These are phyloP conservation scores for Cairina moschata DNA, from an alignment of 2,113 vertebrate species.

Conservation along the genomic window DNA sequence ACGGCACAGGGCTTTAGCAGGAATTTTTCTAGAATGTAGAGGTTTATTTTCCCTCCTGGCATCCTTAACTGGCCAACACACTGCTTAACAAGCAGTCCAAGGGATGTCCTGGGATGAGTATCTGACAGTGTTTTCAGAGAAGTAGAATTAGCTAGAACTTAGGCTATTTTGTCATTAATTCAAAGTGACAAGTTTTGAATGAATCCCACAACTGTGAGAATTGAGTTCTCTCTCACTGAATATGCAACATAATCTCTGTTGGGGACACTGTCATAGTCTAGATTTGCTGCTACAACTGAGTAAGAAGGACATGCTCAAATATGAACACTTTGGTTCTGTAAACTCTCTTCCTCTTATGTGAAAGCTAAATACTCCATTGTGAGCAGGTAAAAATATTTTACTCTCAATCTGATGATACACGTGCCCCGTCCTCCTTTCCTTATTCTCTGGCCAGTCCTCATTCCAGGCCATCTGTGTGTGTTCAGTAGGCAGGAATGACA, in stretches of 20 bases:
- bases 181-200: neutral
- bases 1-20: neutral
- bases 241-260: neutral
- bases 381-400: neutral
- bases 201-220: neutral
- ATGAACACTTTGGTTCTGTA: neutral
- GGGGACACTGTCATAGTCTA: neutral
- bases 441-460: neutral
- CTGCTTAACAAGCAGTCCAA: neutral
- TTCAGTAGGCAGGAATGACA: neutral
- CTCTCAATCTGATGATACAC: neutral
- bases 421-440: neutral
- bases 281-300: neutral
- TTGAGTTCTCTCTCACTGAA: neutral
- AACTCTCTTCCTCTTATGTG: neutral
- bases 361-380: neutral
- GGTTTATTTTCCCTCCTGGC: neutral
- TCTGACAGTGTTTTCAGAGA: neutral
- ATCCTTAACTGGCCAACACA: neutral
- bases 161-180: neutral
- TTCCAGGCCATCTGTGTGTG: accelerated
- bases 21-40: neutral
- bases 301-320: neutral
- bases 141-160: neutral
- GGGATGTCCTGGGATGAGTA: neutral